phyloP scores from a whole-genome alignment of 1,140 invertebrate species.

The Macrobrachium rosenbergii region DNA sequence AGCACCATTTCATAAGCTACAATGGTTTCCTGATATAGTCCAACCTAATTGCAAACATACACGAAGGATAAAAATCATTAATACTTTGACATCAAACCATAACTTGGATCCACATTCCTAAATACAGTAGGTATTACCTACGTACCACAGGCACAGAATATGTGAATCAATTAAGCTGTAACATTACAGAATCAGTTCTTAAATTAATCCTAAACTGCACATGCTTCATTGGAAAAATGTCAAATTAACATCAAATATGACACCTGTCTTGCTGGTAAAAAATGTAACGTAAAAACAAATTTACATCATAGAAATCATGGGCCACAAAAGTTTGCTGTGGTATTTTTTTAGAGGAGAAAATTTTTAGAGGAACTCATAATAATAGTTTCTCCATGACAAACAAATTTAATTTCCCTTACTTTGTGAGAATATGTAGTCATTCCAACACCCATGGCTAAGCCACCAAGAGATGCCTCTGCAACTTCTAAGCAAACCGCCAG shows the following conservation, averaged over 20 bases:
- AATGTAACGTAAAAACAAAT: too few relatives aligned
- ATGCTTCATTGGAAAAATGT: too few relatives aligned
- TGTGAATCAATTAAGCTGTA: conserved; percentile 68
- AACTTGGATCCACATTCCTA: too few relatives aligned
- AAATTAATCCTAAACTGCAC: too few relatives aligned
- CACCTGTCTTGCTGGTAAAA: too few relatives aligned
- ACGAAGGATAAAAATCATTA: not conserved
- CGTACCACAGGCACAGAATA: conserved; percentile 68
- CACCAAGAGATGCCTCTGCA: conserved; percentile 74
- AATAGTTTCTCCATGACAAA: not conserved
- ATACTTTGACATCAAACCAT: not conserved
- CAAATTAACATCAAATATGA: too few relatives aligned
- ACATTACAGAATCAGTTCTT: too few relatives aligned
- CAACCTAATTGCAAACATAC: conserved; percentile 67
- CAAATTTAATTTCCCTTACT: conserved; percentile 52
- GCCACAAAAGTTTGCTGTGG: too few relatives aligned
- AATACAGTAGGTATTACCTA: too few relatives aligned
- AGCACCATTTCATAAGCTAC: conserved; percentile 74
- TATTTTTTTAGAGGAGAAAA: too few relatives aligned
- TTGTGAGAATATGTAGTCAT: conserved; percentile 73
- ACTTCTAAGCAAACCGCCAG: conserved; percentile 75
- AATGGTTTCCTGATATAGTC: conserved; percentile 74
- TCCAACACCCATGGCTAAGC: conserved; percentile 74
- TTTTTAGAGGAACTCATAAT: too few relatives aligned
- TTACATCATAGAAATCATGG: too few relatives aligned